Conservation (phyloP, 2,113 vertebrate species). For the Montifringilla adamsi region DNA sequence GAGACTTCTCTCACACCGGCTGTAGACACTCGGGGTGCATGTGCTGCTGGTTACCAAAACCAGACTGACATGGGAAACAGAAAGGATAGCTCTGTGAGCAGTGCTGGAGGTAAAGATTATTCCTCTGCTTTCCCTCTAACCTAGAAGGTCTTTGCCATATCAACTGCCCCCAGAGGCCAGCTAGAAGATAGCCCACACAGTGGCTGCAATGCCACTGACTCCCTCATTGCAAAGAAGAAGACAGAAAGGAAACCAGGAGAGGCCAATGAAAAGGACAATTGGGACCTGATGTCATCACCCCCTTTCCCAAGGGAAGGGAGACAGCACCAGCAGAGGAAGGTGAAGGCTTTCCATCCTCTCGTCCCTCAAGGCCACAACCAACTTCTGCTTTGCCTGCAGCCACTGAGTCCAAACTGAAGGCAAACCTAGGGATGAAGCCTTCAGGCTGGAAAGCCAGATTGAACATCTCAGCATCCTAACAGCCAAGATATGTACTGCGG, state of each 20-base stretch:
- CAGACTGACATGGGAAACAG: background rate
- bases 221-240: background rate
- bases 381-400: background rate
- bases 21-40: background rate
- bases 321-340: rapidly evolving
- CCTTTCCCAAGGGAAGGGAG: background rate
- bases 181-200: background rate
- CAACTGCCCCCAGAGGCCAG: background rate
- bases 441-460: background rate
- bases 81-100: background rate
- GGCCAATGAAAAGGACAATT: background rate
- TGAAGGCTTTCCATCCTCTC: background rate
- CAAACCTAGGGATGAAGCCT: background rate
- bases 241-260: background rate
- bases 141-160: background rate
- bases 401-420: background rate
- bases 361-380: background rate
- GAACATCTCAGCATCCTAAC: background rate
- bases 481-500: rapidly evolving
- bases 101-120: background rate
- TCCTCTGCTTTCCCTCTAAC: background rate
- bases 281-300: background rate
- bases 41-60: background rate
- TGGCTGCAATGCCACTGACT: background rate
- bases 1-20: background rate